A percentile compares a stretch with the other conserved stretches of the same genome.
Evolutionary conservation across 2,113 vertebrate species (phyloP).

Genomic region (Rhea americana): DNA sequence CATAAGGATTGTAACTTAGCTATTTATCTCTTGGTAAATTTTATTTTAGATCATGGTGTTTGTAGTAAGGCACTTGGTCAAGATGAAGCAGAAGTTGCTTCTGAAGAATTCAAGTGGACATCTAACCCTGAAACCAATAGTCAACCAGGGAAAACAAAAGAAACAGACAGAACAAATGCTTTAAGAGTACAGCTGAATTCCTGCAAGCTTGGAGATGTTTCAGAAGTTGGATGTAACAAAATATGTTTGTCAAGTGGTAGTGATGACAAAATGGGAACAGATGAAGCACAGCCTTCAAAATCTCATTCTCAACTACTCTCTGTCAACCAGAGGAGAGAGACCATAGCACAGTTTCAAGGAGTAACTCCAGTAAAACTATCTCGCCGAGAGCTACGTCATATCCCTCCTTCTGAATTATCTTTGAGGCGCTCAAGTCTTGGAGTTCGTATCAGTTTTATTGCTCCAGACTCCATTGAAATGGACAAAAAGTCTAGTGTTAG

Average conservation of each 20-base stretch:
- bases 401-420: conserved; percentile 74
- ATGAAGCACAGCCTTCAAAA: conserved; percentile 37
- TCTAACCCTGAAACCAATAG: conserved; percentile 46
- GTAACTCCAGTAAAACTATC: conserved; percentile 77
- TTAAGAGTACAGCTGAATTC: conserved; percentile 25
- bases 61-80: conserved; percentile 24
- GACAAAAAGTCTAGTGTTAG: conserved; percentile 64
- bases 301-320: background rate
- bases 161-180: conserved; percentile 34
- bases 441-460: conserved; percentile 60
- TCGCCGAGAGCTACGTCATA: conserved; percentile 79
- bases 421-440: conserved; percentile 66
- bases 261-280: conserved; percentile 38
- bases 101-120: conserved; percentile 66
- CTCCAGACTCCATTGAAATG: conserved; percentile 80
- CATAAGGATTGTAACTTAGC: background rate
- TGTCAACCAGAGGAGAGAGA: conserved; percentile 36
- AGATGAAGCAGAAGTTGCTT: conserved; percentile 39
- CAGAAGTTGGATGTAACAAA: conserved; percentile 14
- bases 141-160: conserved; percentile 44
- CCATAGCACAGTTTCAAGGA: conserved; percentile 32
- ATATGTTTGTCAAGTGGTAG: background rate
- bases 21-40: conserved; percentile 22
- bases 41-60: conserved; percentile 57
- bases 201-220: background rate